Percentiles rank a stretch among this genome's conserved stretches.
These are phyloP conservation scores for Carduelis carduelis DNA, from an alignment of 2,797 vertebrate genomes.

Conservation along the genomic window DNA sequence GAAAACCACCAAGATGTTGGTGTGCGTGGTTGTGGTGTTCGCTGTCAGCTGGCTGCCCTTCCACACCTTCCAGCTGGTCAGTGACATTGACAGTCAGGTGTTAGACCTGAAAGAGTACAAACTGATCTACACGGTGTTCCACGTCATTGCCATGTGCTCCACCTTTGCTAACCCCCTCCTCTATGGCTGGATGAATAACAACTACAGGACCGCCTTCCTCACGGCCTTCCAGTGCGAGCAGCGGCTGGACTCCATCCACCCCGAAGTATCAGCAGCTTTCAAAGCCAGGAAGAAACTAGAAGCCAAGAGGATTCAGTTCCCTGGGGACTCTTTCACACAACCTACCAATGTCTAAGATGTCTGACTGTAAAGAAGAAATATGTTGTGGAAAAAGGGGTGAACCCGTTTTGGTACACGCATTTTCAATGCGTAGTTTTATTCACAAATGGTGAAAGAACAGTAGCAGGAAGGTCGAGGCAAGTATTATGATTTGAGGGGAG, in stretches of 20 bases:
- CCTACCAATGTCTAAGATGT: conserved; percentile 73
- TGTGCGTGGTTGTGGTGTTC: conserved; percentile 91
- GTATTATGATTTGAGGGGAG: background rate
- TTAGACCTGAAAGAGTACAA: conserved; percentile 89
- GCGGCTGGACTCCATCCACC: conserved; percentile 76
- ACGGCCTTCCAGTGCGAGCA: conserved; percentile 84
- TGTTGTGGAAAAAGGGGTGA: background rate
- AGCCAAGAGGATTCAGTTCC: conserved; percentile 70
- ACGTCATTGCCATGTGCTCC: conserved; percentile 93
- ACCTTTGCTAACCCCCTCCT: conserved; percentile 93
- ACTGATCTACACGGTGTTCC: conserved; percentile 90
- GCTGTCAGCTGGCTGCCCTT: conserved; percentile 93
- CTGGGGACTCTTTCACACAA: conserved; percentile 69
- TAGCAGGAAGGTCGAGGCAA: background rate
- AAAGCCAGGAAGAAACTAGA: conserved; percentile 75
- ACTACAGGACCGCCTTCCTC: conserved; percentile 89
- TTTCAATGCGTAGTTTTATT: background rate
- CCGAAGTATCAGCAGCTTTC: conserved; percentile 70
- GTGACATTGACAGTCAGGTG: conserved; percentile 88
- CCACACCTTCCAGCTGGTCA: conserved; percentile 90
- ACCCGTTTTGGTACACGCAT: background rate
- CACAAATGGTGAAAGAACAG: background rate
- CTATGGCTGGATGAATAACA: conserved; percentile 97
- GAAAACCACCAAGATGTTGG: conserved; percentile 95
- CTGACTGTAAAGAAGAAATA: background rate